Conservation (phyloP, 2,113 vertebrate species). For the Genyomyrus donnyi region DNA sequence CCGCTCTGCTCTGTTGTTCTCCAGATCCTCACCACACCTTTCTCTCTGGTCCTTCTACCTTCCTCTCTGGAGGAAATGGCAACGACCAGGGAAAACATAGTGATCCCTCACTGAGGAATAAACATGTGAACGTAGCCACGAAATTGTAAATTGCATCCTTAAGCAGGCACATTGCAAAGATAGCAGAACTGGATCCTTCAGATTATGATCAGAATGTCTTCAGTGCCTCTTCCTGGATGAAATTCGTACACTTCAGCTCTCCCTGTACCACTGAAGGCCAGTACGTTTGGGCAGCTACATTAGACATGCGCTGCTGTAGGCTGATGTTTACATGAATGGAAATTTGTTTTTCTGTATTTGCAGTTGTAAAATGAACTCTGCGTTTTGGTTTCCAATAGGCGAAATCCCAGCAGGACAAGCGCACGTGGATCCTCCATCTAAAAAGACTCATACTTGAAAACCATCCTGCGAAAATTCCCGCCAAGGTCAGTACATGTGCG, state of each 20-base stretch:
- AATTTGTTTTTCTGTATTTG: background rate
- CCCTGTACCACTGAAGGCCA: background rate
- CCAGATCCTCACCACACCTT: background rate
- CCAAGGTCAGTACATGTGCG: conserved; percentile 70
- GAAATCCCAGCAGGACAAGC: conserved; percentile 91
- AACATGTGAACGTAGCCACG: background rate
- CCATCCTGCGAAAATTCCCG: conserved; percentile 94
- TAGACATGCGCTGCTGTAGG: background rate
- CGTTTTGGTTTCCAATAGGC: conserved; percentile 60
- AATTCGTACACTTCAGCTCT: background rate
- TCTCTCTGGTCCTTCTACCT: background rate
- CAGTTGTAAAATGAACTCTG: background rate
- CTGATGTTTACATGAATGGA: background rate
- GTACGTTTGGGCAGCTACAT: background rate
- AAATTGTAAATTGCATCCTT: background rate
- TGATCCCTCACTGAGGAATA: background rate
- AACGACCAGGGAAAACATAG: background rate
- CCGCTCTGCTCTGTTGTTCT: background rate
- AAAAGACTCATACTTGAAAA: conserved; percentile 98
- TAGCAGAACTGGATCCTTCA: background rate
- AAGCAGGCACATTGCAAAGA: background rate
- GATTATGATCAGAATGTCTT: background rate
- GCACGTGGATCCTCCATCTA: conserved; percentile 92
- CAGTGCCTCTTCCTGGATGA: background rate
- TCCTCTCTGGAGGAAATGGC: background rate